A percentile compares a stretch with the other conserved stretches of the same genome.
These are phyloP conservation scores for Ochlodes sylvanus DNA, from an alignment of 2,888 invertebrate genomes.

Conservation along the genomic window DNA sequence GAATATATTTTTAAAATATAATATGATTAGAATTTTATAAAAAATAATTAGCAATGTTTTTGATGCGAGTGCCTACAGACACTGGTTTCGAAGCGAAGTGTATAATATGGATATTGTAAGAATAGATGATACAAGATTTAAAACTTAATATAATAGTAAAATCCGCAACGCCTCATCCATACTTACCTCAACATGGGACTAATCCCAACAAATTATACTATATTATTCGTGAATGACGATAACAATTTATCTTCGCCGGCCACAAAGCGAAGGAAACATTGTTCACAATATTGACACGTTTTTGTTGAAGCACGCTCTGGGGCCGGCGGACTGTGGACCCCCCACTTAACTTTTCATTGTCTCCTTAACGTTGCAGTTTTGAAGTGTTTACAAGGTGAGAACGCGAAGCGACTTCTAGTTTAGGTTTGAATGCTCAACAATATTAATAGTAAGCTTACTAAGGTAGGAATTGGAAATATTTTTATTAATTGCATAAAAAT, in stretches of 20 bases:
- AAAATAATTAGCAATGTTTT: too few relatives aligned
- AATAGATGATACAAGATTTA: too few relatives aligned
- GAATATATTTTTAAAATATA: too few relatives aligned
- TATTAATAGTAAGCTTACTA: too few relatives aligned
- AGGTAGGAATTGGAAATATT: too few relatives aligned
- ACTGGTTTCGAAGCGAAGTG: too few relatives aligned
- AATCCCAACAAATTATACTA: constrained; percentile 78
- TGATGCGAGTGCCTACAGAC: too few relatives aligned
- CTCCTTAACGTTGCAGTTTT: constrained; percentile 56
- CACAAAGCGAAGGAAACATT: constrained; percentile 80
- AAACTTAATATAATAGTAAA: too few relatives aligned
- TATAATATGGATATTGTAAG: too few relatives aligned
- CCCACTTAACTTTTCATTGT: constrained; percentile 74
- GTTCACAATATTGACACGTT: constrained; percentile 83
- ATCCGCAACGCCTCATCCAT: constrained; percentile 53
- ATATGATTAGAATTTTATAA: too few relatives aligned
- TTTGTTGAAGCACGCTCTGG: constrained; percentile 65
- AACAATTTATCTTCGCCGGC: constrained; percentile 78
- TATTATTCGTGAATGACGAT: constrained; percentile 65
- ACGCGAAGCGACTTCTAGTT: constrained; percentile 26
- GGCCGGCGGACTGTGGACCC: constrained; percentile 72
- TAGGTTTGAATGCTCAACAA: neutral
- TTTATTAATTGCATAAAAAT: too few relatives aligned
- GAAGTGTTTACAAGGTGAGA: constrained; percentile 39
- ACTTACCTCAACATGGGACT: constrained; percentile 49